These are phyloP conservation scores for Drosophila hawaiiensis DNA, from an alignment of 2,888 invertebrate genomes.

Conservation along the genomic window DNA sequence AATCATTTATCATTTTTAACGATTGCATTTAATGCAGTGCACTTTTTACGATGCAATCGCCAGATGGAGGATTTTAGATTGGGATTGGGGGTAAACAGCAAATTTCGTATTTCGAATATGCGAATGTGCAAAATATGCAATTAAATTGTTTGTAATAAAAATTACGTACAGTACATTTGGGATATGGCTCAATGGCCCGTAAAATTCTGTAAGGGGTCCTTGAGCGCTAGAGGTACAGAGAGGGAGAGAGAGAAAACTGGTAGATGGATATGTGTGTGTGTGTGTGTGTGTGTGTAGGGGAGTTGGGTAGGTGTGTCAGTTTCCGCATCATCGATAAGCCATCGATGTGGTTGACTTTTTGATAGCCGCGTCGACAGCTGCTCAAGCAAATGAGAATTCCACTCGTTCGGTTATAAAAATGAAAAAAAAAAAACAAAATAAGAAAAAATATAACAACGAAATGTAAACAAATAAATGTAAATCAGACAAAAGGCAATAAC, in stretches of 20 bases:
- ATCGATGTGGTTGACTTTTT: slow-evolving; percentile 64
- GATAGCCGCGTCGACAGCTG: slow-evolving; percentile 60
- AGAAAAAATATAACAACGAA: slow-evolving; percentile 39
- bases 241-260: no score
- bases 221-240: background rate
- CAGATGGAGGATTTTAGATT: slow-evolving; percentile 41
- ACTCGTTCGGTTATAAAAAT: slow-evolving; percentile 15
- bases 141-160: slow-evolving; percentile 75
- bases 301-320: background rate
- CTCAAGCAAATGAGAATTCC: slow-evolving; percentile 48
- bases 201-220: slow-evolving; percentile 43
- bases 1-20: slow-evolving; percentile 71
- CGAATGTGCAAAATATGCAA: slow-evolving; percentile 56
- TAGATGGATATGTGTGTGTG: background rate
- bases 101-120: slow-evolving; percentile 44
- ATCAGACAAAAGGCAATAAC: slow-evolving; percentile 36
- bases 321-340: slow-evolving; percentile 59
- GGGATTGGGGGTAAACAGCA: slow-evolving; percentile 30
- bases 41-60: slow-evolving; percentile 49
- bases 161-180: slow-evolving; percentile 77
- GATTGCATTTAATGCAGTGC: slow-evolving; percentile 63
- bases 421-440: slow-evolving; percentile 10
- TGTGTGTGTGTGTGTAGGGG: background rate
- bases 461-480: slow-evolving; percentile 72
- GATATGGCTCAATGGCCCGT: slow-evolving; percentile 64